Conservation (phyloP, 2,113 vertebrate species). For the Ctenodactylus gundi region DNA sequence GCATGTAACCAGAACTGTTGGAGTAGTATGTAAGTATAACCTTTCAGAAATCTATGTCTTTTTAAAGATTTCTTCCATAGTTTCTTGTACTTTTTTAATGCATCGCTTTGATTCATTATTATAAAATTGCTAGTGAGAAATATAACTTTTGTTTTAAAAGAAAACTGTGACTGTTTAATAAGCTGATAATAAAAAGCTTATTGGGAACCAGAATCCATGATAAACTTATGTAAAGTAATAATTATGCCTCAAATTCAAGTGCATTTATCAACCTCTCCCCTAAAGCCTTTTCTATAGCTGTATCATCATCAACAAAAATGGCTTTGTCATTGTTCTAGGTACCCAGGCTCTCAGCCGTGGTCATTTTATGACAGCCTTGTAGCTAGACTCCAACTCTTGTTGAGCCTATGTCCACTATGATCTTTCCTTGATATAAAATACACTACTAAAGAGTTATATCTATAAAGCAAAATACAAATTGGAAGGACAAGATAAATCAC, state of each 20-base stretch:
- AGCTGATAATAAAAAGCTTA: neutral
- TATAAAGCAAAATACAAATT: slow-evolving; percentile 15
- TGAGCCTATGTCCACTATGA: neutral
- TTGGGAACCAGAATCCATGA: neutral
- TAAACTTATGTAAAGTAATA: neutral
- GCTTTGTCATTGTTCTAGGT: neutral
- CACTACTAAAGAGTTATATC: neutral
- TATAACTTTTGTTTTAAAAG: neutral
- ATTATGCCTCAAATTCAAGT: neutral
- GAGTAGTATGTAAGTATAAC: neutral
- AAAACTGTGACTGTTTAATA: neutral
- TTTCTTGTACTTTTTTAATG: slow-evolving; percentile 23
- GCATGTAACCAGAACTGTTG: neutral
- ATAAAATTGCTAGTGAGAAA: neutral
- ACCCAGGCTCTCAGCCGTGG: neutral
- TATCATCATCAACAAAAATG: neutral
- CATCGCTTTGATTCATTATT: slow-evolving; percentile 32
- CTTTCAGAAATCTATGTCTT: slow-evolving; percentile 24
- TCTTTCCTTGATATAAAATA: neutral
- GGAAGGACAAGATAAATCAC: neutral
- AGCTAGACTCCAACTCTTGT: neutral
- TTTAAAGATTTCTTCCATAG: neutral
- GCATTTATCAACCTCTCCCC: neutral
- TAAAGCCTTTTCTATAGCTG: neutral
- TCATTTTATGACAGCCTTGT: neutral